These are phyloP conservation scores for Macrochelys suwanniensis DNA, from an alignment of 2,797 vertebrate species.

Conservation along the genomic window DNA sequence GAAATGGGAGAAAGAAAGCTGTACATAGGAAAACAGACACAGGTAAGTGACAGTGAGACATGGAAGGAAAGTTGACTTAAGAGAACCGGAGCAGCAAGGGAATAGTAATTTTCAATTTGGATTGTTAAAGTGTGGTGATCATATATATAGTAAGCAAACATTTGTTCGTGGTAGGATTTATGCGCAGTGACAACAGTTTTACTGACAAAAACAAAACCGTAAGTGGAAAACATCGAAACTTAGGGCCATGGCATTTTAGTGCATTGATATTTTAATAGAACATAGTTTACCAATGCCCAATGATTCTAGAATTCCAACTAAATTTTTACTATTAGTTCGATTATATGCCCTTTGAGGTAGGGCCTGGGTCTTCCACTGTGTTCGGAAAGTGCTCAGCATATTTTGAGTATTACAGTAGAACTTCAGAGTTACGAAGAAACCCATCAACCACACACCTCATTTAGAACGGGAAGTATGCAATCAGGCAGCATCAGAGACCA, in stretches of 20 bases:
- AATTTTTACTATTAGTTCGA: neutral
- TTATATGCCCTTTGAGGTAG: neutral
- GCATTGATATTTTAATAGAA: neutral
- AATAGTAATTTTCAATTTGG: neutral
- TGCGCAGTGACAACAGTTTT: neutral
- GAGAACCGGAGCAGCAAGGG: neutral
- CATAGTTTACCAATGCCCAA: fast-evolving
- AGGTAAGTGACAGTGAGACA: neutral
- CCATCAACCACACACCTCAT: too few species aligned
- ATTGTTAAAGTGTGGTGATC: neutral
- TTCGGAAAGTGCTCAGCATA: neutral
- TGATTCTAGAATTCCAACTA: neutral
- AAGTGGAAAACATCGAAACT: fast-evolving
- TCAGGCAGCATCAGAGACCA: too few species aligned
- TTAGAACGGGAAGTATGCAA: too few species aligned
- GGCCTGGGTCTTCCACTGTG: neutral
- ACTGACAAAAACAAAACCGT: neutral
- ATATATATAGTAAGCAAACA: neutral
- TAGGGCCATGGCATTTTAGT: neutral
- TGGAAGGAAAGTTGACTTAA: neutral
- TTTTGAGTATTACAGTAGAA: neutral
- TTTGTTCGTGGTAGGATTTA: neutral
- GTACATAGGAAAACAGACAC: neutral
- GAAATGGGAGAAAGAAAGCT: neutral
- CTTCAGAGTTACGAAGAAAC: too few species aligned